Evolutionary conservation across 2,888 invertebrate genomes (phyloP).

Genomic region (Galeruca laticollis): DNA sequence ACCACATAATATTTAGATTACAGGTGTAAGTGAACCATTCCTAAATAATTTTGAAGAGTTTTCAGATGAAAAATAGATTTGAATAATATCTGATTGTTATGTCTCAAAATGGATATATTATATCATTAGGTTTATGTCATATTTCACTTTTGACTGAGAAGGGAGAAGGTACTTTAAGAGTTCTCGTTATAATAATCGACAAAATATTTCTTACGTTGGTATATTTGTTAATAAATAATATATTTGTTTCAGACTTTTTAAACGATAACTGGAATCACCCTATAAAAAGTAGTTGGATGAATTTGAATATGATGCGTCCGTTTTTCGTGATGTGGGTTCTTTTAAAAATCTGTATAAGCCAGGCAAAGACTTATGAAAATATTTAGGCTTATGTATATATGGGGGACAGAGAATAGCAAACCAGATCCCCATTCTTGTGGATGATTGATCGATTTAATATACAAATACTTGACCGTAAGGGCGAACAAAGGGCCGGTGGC

Average conservation of each 20-base stretch:
- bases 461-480: conserved; percentile 69
- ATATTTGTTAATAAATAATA: not conserved
- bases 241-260: not conserved
- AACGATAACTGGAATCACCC: conserved; percentile 17
- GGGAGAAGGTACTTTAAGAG: too few species aligned
- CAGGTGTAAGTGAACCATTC: too few species aligned
- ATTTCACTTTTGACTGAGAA: too few species aligned
- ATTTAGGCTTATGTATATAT: conserved; percentile 62
- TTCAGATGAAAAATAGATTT: too few species aligned
- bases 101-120: too few species aligned
- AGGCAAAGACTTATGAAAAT: conserved; percentile 48
- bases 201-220: too few species aligned
- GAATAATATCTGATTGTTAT: too few species aligned
- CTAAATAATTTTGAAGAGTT: too few species aligned
- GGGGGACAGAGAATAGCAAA: conserved; percentile 55
- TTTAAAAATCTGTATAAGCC: conserved; percentile 49
- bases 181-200: too few species aligned
- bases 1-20: too few species aligned
- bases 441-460: conserved; percentile 69
- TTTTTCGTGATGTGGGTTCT: conserved; percentile 46
- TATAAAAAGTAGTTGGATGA: conserved; percentile 33
- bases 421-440: conserved; percentile 63
- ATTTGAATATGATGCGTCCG: conserved; percentile 46
- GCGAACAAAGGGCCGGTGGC: conserved; percentile 64
- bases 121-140: too few species aligned